Conservation (phyloP, 2,888 invertebrate species). For the Drosophila tripunctata region DNA sequence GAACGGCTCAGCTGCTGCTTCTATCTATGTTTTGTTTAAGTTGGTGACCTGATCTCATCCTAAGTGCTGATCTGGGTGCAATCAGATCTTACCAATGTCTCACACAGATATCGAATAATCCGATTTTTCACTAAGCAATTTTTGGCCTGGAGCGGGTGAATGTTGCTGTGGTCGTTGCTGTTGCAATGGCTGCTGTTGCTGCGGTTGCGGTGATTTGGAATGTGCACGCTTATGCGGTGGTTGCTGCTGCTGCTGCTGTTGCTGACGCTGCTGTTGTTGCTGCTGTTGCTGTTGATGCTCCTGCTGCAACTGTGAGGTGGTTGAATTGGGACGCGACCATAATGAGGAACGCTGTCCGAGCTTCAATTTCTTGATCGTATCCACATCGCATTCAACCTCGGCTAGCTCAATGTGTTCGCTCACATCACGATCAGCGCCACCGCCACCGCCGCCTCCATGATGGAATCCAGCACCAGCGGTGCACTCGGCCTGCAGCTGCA, state of each 20-base stretch:
- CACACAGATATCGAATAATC: conserved; percentile 91
- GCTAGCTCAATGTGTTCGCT: conserved; percentile 86
- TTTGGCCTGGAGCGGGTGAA: conserved; percentile 83
- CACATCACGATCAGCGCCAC: conserved; percentile 56
- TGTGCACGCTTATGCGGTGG: conserved; percentile 67
- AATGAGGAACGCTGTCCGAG: conserved; percentile 88
- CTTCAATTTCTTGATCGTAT: conserved; percentile 89
- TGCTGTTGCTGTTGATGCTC: conserved; percentile 76
- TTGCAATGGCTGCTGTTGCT: conserved; percentile 75
- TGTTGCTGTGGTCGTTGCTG: conserved; percentile 81
- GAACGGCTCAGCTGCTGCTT: conserved; percentile 61
- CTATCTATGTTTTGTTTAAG: background rate
- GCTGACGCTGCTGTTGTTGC: conserved; percentile 71
- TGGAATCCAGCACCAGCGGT: conserved; percentile 75
- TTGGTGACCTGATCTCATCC: conserved; percentile 54
- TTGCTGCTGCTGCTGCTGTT: conserved; percentile 85
- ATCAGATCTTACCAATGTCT: conserved; percentile 82
- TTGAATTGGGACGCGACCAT: conserved; percentile 87
- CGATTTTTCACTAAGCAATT: conserved; percentile 87
- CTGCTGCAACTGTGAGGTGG: conserved; percentile 81
- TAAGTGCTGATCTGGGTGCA: conserved; percentile 53
- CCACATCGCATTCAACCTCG: conserved; percentile 90
- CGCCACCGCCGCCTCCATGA: no score
- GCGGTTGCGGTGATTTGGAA: conserved; percentile 76
- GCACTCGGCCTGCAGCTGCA: conserved; percentile 85